Percentiles rank a stretch among this genome's conserved stretches.
phyloP scores from a whole-genome alignment of 1,140 invertebrate genomes.

The Sycophila sp. region DNA sequence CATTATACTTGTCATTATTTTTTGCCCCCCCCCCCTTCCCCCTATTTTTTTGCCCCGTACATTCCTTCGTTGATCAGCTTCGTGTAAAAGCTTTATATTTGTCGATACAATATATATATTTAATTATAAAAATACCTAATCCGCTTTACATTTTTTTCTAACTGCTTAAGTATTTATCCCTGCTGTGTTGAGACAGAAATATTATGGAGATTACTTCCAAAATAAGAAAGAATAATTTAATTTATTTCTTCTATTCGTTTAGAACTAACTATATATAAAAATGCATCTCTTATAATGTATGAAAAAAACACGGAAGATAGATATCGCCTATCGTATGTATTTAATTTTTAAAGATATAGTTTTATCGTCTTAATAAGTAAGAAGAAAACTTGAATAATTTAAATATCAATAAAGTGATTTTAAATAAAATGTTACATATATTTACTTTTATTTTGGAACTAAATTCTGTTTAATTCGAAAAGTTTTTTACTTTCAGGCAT shows the following conservation, averaged over 20 bases:
- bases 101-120: constrained; percentile 36
- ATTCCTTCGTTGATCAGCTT: constrained; percentile 23
- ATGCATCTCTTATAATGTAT: too few species aligned
- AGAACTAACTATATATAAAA: too few species aligned
- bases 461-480: too few species aligned
- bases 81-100: constrained; percentile 29
- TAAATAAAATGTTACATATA: too few species aligned
- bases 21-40: background rate
- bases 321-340: background rate
- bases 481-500: too few species aligned
- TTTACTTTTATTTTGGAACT: background rate
- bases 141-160: background rate
- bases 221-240: background rate
- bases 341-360: background rate
- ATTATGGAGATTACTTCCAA: background rate
- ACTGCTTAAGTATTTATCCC: constrained; percentile 8
- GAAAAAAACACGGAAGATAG: too few species aligned
- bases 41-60: background rate
- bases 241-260: background rate
- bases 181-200: background rate
- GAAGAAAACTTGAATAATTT: background rate
- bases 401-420: background rate
- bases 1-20: constrained; percentile 25
- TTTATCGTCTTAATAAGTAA: background rate
- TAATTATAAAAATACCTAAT: constrained; percentile 32